A percentile compares a stretch with the other conserved stretches of the same genome.
These are phyloP conservation scores for Caloenas nicobarica DNA, from an alignment of 2,113 vertebrate species.

Conservation along the genomic window DNA sequence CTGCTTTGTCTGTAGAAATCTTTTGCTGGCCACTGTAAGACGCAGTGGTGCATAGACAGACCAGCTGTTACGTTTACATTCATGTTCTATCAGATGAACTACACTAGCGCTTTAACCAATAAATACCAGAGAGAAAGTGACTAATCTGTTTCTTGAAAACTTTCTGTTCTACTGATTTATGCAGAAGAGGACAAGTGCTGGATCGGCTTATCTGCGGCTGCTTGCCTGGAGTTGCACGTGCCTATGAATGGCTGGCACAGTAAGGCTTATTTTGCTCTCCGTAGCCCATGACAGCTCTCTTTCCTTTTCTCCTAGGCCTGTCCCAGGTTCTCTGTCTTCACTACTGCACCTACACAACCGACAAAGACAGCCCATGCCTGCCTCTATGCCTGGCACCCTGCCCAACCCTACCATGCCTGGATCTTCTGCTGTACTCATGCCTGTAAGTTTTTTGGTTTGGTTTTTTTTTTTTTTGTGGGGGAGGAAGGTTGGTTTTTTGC, in stretches of 20 bases:
- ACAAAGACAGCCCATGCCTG: conserved; percentile 98
- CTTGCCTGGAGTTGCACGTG: conserved; percentile 11
- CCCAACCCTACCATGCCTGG: conserved; percentile 98
- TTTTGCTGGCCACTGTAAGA: neutral
- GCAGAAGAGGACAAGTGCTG: conserved; percentile 30
- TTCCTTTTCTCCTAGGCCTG: conserved; percentile 82
- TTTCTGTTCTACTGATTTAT: conserved; percentile 32
- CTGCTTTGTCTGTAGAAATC: neutral
- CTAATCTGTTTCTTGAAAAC: conserved; percentile 64
- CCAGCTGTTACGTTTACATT: neutral
- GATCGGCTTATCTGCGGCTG: neutral
- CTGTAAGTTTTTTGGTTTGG: conserved; percentile 81
- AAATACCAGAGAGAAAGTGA: conserved; percentile 53
- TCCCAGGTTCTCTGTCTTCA: conserved; percentile 97
- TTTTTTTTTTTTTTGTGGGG: neutral
- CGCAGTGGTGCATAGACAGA: neutral
- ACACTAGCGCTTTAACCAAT: conserved; percentile 39
- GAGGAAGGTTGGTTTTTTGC: neutral
- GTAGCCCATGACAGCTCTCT: conserved; percentile 13
- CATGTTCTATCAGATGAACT: neutral
- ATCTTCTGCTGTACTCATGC: conserved; percentile 97
- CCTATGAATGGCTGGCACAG: neutral
- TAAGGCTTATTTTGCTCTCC: neutral
- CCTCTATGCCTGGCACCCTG: conserved; percentile 98
- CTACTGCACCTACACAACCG: conserved; percentile 97